A percentile compares a stretch with the other conserved stretches of the same genome.
Conservation (phyloP, 2,113 vertebrate genomes). For the Promerops cafer region DNA sequence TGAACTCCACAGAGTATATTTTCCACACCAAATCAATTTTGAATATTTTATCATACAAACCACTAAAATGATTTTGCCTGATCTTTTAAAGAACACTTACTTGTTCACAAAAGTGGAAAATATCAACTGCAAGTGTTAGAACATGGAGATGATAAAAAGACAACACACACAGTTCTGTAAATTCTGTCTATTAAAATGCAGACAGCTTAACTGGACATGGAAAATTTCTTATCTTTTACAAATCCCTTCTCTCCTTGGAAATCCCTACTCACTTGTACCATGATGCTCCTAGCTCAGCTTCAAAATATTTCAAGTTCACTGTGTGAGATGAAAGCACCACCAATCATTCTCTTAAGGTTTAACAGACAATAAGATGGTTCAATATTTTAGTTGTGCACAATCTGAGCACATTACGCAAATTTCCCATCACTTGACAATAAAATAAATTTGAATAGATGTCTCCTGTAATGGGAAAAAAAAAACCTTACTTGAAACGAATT, state of each 20-base stretch:
- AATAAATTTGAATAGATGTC: not conserved
- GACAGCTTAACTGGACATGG: not conserved
- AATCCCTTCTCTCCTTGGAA: not conserved
- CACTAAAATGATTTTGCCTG: not conserved
- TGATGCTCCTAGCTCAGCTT: not conserved
- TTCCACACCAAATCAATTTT: not conserved
- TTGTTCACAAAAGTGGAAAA: not conserved
- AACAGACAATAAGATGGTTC: not conserved
- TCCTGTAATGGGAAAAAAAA: not conserved
- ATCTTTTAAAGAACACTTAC: conserved; percentile 2
- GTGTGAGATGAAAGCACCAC: not conserved
- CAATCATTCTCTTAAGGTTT: not conserved
- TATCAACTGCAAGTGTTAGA: not conserved
- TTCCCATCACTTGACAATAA: not conserved
- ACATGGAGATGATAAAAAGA: not conserved
- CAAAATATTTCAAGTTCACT: not conserved
- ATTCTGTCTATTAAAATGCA: not conserved
- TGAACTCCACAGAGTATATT: not conserved
- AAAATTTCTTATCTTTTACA: not conserved
- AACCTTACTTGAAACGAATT: not conserved
- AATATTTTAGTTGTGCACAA: not conserved
- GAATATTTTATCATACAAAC: conserved; percentile 45
- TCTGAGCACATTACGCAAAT: not conserved
- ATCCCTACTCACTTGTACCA: not conserved
- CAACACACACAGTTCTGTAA: not conserved